Base-by-base conservation (phyloP, 1,140 invertebrate genomes). In the Psix sp. region DNA sequence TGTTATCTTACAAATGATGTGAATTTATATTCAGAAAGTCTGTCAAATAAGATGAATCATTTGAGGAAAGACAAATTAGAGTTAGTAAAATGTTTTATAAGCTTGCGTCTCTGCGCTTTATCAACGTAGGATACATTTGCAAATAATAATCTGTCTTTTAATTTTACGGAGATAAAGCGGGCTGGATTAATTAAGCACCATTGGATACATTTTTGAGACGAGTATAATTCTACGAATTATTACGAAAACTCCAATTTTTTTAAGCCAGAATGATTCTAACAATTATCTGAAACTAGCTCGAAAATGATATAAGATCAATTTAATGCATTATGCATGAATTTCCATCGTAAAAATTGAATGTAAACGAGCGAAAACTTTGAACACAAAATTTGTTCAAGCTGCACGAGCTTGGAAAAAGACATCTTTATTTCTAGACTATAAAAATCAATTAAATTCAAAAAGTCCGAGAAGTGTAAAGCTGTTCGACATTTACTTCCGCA, bases 71-170 rank as follows among this genome's bases (percentile, higher is more conserved):
- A 54, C 49, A 54, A 46, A 54, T 46, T 65, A 18, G 24, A 46
- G 49, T 54, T 31, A 20, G 40, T 21, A 45, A 51, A 62, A 63
- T 52, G 15, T 33, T 65, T 38, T 46, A 46, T 38, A 38, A 31
- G 17, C 39, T 26, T 13, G 10, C n/a, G 15, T 26, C 11, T 24
- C 5, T 33, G 45, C 29, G n/a, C 29, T 67, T 49, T 43, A 59
- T 59, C 65, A 51, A 7, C 21, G 65, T 33, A 10, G 18, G 26
- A 59, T 70, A 60, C 52, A 20, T 46, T 60, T 54, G 40, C 54
- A 54, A 70, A 70, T 60, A 60, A 68, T 59, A 57, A 57, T 46
- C 39, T 60, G 54, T 68, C 65, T 60, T 68, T 67, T 15, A 57
- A 57, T 67, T 59, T 45, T 20, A 4, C 24, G 0, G 18, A 54